These are phyloP conservation scores for Mimachlamys varia DNA, from an alignment of 2,888 invertebrate species.

Conservation along the genomic window DNA sequence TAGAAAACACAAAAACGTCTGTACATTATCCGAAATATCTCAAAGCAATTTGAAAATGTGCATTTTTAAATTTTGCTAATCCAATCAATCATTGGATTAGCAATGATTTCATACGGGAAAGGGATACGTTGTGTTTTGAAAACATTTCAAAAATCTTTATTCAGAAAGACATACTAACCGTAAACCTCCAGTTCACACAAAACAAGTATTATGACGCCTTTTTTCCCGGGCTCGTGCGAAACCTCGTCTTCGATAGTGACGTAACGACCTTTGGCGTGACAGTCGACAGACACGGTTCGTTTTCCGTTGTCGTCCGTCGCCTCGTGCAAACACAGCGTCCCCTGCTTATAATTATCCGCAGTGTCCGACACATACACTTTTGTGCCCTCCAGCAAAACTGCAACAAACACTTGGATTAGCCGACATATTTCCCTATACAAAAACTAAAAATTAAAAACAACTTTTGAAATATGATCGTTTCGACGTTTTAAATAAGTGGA, in stretches of 20 bases:
- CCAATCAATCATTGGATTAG: too few relatives aligned
- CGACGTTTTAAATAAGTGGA: too few relatives aligned
- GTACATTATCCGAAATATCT: too few relatives aligned
- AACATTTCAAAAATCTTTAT: too few relatives aligned
- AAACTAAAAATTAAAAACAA: too few relatives aligned
- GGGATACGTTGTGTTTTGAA: too few relatives aligned
- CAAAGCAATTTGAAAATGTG: too few relatives aligned
- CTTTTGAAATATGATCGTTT: too few relatives aligned
- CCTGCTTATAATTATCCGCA: neutral
- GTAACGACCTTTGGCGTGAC: neutral
- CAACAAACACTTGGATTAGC: neutral
- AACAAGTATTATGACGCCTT: neutral
- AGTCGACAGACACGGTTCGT: neutral
- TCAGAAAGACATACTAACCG: neutral
- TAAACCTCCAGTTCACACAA: conserved; percentile 15
- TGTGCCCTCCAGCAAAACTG: neutral
- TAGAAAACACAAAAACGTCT: too few relatives aligned
- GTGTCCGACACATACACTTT: neutral
- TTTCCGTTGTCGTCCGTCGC: neutral
- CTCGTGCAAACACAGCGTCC: neutral
- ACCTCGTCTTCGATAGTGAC: neutral
- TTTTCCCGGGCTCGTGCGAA: neutral
- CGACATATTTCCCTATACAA: too few relatives aligned
- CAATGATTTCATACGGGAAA: too few relatives aligned
- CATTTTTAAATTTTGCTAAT: too few relatives aligned